Evolutionary conservation across 2,888 invertebrate species (phyloP).

Genomic region (Heliconius sara): DNA sequence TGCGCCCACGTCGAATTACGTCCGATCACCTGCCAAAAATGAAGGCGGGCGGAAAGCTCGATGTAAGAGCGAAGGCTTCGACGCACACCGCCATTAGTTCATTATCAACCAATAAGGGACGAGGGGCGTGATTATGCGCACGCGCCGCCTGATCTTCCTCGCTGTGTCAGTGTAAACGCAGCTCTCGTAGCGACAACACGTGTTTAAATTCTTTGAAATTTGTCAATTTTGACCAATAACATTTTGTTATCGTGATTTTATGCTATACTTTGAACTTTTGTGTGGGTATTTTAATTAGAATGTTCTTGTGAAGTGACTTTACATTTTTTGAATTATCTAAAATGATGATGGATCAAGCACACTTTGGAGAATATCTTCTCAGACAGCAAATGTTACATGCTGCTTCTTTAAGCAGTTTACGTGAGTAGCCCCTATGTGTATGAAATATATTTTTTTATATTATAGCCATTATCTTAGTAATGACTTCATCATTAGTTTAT

Average conservation of each 20-base stretch:
- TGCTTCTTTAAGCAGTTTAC: conserved; percentile 75
- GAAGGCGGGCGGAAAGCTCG: conserved; percentile 77
- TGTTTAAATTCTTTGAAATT: conserved; percentile 54
- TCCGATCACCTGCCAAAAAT: conserved; percentile 69
- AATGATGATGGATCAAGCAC: conserved; percentile 83
- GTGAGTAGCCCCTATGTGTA: conserved; percentile 60
- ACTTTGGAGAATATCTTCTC: conserved; percentile 79
- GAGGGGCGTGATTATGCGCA: conserved; percentile 72
- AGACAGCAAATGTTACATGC: conserved; percentile 81
- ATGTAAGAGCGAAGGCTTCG: conserved; percentile 67
- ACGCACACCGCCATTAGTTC: conserved; percentile 65
- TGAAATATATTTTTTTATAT: background rate
- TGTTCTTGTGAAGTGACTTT: conserved; percentile 73
- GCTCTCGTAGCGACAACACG: conserved; percentile 72
- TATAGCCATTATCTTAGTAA: background rate
- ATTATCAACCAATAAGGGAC: conserved; percentile 61
- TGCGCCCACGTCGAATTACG: conserved; percentile 71
- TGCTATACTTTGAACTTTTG: conserved; percentile 46
- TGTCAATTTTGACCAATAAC: conserved; percentile 64
- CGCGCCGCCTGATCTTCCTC: conserved; percentile 72
- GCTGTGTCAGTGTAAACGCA: conserved; percentile 74
- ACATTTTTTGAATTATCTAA: conserved; percentile 41
- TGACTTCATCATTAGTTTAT: background rate
- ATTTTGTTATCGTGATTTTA: conserved; percentile 63
- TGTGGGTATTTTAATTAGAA: conserved; percentile 52